Conservation (phyloP, 2,888 invertebrate genomes). For the Thalpophila matura region DNA sequence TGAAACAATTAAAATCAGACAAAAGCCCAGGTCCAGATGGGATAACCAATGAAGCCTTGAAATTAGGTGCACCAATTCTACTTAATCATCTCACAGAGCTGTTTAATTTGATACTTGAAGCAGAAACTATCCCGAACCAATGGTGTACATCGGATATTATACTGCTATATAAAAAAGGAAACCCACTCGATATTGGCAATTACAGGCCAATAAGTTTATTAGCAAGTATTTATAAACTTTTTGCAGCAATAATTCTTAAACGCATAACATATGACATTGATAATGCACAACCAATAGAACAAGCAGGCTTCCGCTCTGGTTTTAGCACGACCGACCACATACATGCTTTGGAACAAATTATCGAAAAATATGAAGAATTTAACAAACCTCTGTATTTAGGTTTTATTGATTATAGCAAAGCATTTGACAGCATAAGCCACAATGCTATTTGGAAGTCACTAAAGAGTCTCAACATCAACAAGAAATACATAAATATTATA, state of each 20-base stretch:
- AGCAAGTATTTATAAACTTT: conserved; percentile 5
- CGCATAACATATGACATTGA: conserved; percentile 2
- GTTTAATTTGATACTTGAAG: background rate
- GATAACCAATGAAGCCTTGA: background rate
- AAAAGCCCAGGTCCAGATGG: conserved; percentile 5
- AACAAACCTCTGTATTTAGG: conserved; percentile 3
- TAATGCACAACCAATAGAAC: conserved; percentile 4
- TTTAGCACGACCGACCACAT: conserved; percentile 12
- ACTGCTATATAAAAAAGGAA: conserved; percentile 14
- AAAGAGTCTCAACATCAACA: too few species aligned
- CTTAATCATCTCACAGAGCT: background rate
- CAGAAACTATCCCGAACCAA: background rate
- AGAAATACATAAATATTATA: too few species aligned
- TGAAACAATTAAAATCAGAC: conserved; percentile 7
- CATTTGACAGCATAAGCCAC: conserved; percentile 5
- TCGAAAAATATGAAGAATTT: conserved; percentile 12
- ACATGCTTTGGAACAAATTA: conserved; percentile 6
- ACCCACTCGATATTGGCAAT: conserved; percentile 2
- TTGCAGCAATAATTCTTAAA: conserved; percentile 4
- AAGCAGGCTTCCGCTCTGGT: conserved; percentile 7
- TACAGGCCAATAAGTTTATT: conserved; percentile 16
- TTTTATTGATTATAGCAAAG: background rate
- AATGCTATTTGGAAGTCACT: conserved; percentile 4
- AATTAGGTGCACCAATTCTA: background rate
- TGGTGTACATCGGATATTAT: conserved; percentile 3